phyloP scores from a whole-genome alignment of 2,113 vertebrate genomes.

The Dromiciops gliroides region DNA sequence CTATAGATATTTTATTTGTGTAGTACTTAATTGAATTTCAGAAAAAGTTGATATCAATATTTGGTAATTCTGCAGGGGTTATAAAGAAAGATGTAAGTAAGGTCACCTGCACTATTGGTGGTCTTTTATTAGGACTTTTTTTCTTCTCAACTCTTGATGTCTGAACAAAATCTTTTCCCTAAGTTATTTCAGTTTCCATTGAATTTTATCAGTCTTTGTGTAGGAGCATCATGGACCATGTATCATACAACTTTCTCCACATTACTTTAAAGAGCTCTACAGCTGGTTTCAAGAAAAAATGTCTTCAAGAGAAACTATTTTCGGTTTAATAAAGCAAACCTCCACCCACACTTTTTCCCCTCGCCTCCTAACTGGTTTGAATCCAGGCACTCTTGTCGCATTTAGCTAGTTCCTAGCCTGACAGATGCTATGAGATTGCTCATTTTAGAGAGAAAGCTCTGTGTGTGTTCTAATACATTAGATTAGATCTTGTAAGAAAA shows the following conservation, averaged over 20 bases:
- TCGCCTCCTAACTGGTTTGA: constrained; percentile 25
- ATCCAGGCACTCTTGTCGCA: not conserved
- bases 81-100: not conserved
- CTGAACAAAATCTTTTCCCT: constrained; percentile 1
- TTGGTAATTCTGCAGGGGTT: not conserved
- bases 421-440: constrained; percentile 21
- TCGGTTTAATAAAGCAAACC: not conserved
- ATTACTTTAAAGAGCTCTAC: constrained; percentile 20
- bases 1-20: not conserved
- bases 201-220: not conserved
- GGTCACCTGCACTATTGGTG: not conserved
- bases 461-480: constrained; percentile 46
- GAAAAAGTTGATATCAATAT: not conserved
- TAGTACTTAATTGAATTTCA: not conserved
- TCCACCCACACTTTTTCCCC: not conserved
- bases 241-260: not conserved
- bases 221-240: not conserved
- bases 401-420: not conserved
- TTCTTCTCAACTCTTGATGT: not conserved
- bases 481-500: not conserved
- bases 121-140: not conserved
- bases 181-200: constrained; percentile 4
- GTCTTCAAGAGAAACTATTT: constrained; percentile 26
- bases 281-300: not conserved
- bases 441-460: constrained; percentile 2